phyloP scores from a whole-genome alignment of 1,140 invertebrate species.

The Thalassaphorura encarpata region DNA sequence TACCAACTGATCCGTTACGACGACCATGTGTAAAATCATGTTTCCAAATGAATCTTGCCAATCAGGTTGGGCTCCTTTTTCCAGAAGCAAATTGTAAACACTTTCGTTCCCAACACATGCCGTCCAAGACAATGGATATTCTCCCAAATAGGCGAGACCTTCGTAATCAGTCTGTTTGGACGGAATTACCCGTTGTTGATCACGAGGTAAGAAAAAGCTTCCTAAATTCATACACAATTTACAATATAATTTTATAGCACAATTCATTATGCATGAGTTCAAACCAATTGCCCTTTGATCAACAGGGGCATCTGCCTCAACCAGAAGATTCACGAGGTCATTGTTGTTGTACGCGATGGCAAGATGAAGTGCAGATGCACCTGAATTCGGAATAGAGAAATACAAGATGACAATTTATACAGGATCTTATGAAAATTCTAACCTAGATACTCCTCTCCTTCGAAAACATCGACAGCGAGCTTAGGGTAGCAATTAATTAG shows the following conservation, averaged over 20 bases:
- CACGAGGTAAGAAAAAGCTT: constrained; percentile 81
- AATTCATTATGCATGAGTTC: background rate
- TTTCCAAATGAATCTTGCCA: constrained; percentile 84
- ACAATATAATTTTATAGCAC: background rate
- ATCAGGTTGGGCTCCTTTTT: constrained; percentile 81
- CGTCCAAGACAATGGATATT: constrained; percentile 93
- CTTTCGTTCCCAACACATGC: constrained; percentile 93
- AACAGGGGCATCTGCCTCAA: constrained; percentile 81
- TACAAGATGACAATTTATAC: background rate
- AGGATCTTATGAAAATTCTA: no score
- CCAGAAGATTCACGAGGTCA: constrained; percentile 83
- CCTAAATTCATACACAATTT: constrained; percentile 39
- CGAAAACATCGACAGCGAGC: constrained; percentile 84
- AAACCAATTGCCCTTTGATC: constrained; percentile 37
- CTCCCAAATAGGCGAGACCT: constrained; percentile 86
- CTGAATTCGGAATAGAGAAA: constrained; percentile 42
- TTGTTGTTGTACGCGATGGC: constrained; percentile 95
- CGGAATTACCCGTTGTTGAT: constrained; percentile 67
- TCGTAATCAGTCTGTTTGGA: constrained; percentile 83
- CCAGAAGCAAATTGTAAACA: constrained; percentile 91
- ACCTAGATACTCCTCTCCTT: constrained; percentile 57
- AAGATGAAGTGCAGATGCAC: constrained; percentile 86
- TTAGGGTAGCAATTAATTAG: constrained; percentile 85
- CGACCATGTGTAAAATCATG: constrained; percentile 97
- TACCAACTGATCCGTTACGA: constrained; percentile 91